Evolutionary conservation across 2,888 invertebrate genomes (phyloP), one percentile per base, ranked within the genome.

Genomic region (Pecten maximus): DNA sequence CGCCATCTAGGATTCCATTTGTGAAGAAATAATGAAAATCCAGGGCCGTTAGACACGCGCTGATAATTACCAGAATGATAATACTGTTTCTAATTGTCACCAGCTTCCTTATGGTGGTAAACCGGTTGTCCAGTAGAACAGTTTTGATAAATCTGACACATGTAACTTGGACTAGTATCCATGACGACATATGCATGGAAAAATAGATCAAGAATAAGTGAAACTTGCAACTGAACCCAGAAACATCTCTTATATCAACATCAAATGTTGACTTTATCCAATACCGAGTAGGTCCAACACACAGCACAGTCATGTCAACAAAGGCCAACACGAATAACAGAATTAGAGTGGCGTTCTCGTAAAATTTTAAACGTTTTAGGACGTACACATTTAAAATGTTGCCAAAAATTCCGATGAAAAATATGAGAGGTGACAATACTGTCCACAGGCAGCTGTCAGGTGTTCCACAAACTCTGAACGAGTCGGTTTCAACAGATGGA

Each of bases 21-120:
- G 94, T 94, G 89, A 93, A 91, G 50, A 94, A 92, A 87, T 94
- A 92, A 87, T 94, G 93, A 44, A 94, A 91, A 86, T 94, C 93
- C 0, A 91, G 23, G 40, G 91, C 88, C 3, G 91, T 40, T 4
- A 93, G 44, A 86, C 91, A 23, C 1, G 93, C 28, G 4, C 91
- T 60, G 39, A 92, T 50, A 16, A 93, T 39, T 1, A 89, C 74
- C 15, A 93, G 40, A 4, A 44, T 28, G 0, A 91, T 40, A 12
- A 93, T 88, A 6, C 92, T 92, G 0, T 91, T 91, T 15, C 44
- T 89, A 0, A 92, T 92, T 44, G 91, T 93, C 40, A 91, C 91
- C n/a, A 88, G 87, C 2, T 91, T 91, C 40, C 88, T 92, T 4
- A 92, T 39, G 10, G 54, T 39, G n/a, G 90, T 90, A 87, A 92